Evolutionary conservation across 2,113 vertebrate genomes (phyloP), one percentile per base, ranked within the genome.

Genomic region (Cebus imitator): DNA sequence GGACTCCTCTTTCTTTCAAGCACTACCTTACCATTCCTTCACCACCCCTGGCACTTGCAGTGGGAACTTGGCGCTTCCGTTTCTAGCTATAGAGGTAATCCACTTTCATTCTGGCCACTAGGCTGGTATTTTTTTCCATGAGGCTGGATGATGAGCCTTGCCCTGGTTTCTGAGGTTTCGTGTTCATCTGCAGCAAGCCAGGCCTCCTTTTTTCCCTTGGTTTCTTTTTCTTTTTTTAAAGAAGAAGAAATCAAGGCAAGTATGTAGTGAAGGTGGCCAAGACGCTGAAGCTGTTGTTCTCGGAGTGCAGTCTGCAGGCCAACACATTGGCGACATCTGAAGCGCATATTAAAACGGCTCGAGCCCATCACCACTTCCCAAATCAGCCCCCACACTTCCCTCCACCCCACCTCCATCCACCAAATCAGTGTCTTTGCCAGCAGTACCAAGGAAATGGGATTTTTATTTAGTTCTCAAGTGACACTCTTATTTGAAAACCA

Each of bases 131-230:
- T 91, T 50, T 89, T 72, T 68, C 94, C 96, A 0, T 0, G 16
- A 79, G 93, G 50, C 14, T 57, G 32, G 58, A 37, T 76, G 87
- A 13, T 20, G 82, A 91, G 92, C 32, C 48, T 55, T 61, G 87
- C 89, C 91, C 97, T 96, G 87, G 87, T 95, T 98, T 96, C 95
- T 83, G 52, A 84, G 50, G 35, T 86, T 87, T 97, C 96, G 0
- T 40, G 94, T 94, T 97, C 84, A 87, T 61, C 55, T 1, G 64
- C 37, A 16, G 66, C 16, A 48, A 93, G 48, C 45, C 85, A 80
- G 86, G 30, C 61, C 73, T 90, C 30, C 21, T 75, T 58, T 72
- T 7, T 0, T 2, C 14, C 9, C 9, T 1, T 3, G 2, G 17
- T 8, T 52, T 21, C 8, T 23, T 52, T 27, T n/a, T n/a, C 35